These are phyloP conservation scores for Oryzias sinensis DNA, from an alignment of 2,797 vertebrate genomes.

Conservation along the genomic window DNA sequence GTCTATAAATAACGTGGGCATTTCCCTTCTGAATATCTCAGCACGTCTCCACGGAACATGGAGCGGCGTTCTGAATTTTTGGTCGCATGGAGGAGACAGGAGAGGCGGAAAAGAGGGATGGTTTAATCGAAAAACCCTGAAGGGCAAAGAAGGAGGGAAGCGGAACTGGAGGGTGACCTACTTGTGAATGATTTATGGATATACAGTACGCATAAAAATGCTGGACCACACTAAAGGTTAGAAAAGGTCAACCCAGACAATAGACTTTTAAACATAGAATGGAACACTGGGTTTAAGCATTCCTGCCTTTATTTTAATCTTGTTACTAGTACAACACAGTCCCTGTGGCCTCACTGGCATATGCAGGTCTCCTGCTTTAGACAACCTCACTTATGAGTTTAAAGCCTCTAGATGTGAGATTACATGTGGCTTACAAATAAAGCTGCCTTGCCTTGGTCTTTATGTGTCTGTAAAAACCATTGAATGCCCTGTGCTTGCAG, in stretches of 20 bases:
- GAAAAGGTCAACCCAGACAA: constrained; percentile 28
- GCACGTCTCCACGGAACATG: constrained; percentile 23
- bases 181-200: constrained; percentile 50
- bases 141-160: constrained; percentile 1
- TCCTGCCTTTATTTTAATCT: background rate
- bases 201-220: constrained; percentile 19
- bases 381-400: constrained; percentile 3
- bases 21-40: constrained; percentile 35
- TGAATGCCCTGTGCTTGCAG: background rate
- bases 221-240: constrained; percentile 7
- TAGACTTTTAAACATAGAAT: constrained; percentile 19
- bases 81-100: constrained; percentile 1
- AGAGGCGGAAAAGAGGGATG: background rate
- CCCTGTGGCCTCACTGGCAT: background rate
- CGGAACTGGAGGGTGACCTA: constrained; percentile 9
- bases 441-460: background rate
- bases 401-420: constrained; percentile 2
- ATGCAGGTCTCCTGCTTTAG: background rate
- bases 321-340: background rate
- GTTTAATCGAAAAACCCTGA: constrained; percentile 1
- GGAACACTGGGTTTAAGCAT: constrained; percentile 14
- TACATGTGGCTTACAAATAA: constrained; percentile 1
- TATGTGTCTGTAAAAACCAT: constrained; percentile 17
- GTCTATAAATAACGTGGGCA: constrained; percentile 66
- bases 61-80: too few species aligned